phyloP scores from a whole-genome alignment of 2,113 vertebrate species.

The cattle (Bos taurus) region ARS-UCD2.0 NC_037338.1:41174501-41175000 shows the following conservation, averaged over 20 bases:
- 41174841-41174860: not conserved
- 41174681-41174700: not conserved
- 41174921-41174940: not conserved
- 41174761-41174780: not conserved
- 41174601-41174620: not conserved
- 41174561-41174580: not conserved
- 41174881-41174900: not conserved
- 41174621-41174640: not conserved
- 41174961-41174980: not conserved
- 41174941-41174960: not conserved
- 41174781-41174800: not conserved
- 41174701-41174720: not conserved
- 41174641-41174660: not conserved
- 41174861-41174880: not conserved
- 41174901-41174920: not conserved
- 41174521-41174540: not conserved
- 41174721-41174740: not conserved
- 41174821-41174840: not conserved
- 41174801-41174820: not conserved
- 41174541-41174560: not conserved
- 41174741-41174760: not conserved
- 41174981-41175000: not conserved
- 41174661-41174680: not conserved
- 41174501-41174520: not conserved
- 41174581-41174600: not conserved